Evolutionary conservation across 2,113 vertebrate genomes (phyloP), one percentile per base, ranked within the genome.

Genomic region (Cyprinodon brontotheroides): DNA sequence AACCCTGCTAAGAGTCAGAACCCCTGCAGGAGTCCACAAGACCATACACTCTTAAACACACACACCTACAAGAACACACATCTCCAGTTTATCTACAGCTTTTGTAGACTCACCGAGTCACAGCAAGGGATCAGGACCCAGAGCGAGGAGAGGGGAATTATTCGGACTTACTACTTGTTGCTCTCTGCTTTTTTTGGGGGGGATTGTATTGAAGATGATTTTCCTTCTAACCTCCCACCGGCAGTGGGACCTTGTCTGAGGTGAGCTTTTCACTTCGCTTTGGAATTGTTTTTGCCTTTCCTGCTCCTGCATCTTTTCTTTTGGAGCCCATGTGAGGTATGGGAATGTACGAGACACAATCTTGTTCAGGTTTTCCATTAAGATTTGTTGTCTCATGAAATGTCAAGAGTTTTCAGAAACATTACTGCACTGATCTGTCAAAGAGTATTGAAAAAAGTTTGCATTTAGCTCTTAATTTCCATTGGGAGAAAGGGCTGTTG

Each of bases 131-230:
- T 62, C 60, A 39, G 37, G 36, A 62, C 61, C 14, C 61, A 7
- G 61, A 87, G 75, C 77, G 68, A 75, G 72, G 50, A 83, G 86
- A 80, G 89, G 82, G 87, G 84, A 65, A 82, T 83, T 10, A 12
- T 59, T 77, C 70, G 84, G 81, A 88, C 80, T 91, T 90, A 87
- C 92, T 89, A 94, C 94, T 94, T 95, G 94, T 92, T 95, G 92
- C 86, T 92, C 77, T 88, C 86, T 90, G 83, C 82, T 83, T 86
- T 78, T 65, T 48, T 75, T 66, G 72, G 36, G 83, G 78, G 15
- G 50, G 50, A 57, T 57, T 57, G 50, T 57, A 81, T 11, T 78
- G 79, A 90, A 82, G 80, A 89, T 92, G 95, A 90, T 91, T 84
- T 83, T 87, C 75, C 87, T 85, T 83, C 84, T 79, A 62, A 77